Evolutionary conservation across 2,797 vertebrate genomes (phyloP).

Genomic region (Hyperoplus immaculatus): DNA sequence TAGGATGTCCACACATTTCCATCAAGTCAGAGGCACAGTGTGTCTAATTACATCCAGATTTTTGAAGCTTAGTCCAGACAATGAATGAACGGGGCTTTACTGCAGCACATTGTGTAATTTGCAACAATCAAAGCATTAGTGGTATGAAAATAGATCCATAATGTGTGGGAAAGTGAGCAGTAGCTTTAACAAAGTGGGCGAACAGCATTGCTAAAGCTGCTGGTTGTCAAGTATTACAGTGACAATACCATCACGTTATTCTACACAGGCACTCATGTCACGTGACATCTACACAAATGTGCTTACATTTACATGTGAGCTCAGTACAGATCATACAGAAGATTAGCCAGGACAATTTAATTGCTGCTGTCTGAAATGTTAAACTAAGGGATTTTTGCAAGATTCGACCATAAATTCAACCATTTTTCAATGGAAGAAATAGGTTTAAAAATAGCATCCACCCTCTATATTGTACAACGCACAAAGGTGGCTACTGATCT

Average conservation of each 20-base stretch:
- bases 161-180: constrained; percentile 19
- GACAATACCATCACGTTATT: not conserved
- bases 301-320: not conserved
- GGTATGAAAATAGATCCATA: not conserved
- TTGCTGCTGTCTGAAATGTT: not conserved
- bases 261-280: not conserved
- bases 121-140: not conserved
- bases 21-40: not conserved
- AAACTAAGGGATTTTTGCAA: not conserved
- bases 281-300: not conserved
- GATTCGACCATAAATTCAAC: not conserved
- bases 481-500: constrained; percentile 3
- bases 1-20: not conserved
- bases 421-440: not conserved
- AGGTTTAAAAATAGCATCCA: constrained; percentile 17
- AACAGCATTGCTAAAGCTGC: not conserved
- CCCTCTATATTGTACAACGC: not conserved
- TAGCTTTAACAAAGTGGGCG: not conserved
- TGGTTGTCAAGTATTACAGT: not conserved
- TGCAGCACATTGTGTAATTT: constrained; percentile 16
- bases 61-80: not conserved
- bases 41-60: constrained; percentile 15
- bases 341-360: fast-evolving
- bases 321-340: not conserved
- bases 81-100: not conserved